These are phyloP conservation scores for Hofmannophila pseudospretella DNA, from an alignment of 2,888 invertebrate genomes.

Conservation along the genomic window DNA sequence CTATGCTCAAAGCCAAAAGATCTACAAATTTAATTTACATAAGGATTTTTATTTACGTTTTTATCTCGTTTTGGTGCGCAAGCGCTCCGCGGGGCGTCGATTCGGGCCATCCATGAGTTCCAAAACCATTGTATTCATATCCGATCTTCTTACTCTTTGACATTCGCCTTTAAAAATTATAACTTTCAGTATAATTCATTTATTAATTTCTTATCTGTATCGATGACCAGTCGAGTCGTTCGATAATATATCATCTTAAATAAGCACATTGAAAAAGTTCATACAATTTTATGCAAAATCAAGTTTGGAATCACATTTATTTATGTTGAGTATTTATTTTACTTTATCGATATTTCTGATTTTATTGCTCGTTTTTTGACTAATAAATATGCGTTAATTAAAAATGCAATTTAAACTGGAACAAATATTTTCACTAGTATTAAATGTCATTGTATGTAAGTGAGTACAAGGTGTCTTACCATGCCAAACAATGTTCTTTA, in stretches of 20 bases:
- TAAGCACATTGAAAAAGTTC: conserved; percentile 5
- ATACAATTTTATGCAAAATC: neutral
- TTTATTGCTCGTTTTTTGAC: too few species aligned
- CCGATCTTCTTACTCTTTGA: conserved; percentile 60
- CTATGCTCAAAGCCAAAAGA: conserved; percentile 37
- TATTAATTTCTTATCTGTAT: conserved; percentile 42
- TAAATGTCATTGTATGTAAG: too few species aligned
- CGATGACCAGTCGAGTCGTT: conserved; percentile 12
- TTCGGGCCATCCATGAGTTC: conserved; percentile 31
- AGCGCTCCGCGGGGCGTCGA: conserved; percentile 58
- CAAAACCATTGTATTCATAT: conserved; percentile 62
- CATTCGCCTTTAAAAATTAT: conserved; percentile 65
- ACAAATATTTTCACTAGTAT: too few species aligned
- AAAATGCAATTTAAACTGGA: too few species aligned
- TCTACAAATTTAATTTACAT: conserved; percentile 71
- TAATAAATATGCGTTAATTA: too few species aligned
- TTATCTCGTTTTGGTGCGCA: conserved; percentile 61
- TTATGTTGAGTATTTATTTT: too few species aligned
- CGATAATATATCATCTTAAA: conserved; percentile 7
- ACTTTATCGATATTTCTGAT: too few species aligned
- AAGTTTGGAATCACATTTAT: too few species aligned
- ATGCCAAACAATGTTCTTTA: too few species aligned
- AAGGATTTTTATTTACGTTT: conserved; percentile 63
- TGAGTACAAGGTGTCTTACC: too few species aligned
- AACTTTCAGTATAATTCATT: conserved; percentile 59